phyloP scores from a whole-genome alignment of 2,113 vertebrate species.

The Pleuronectes platessa region DNA sequence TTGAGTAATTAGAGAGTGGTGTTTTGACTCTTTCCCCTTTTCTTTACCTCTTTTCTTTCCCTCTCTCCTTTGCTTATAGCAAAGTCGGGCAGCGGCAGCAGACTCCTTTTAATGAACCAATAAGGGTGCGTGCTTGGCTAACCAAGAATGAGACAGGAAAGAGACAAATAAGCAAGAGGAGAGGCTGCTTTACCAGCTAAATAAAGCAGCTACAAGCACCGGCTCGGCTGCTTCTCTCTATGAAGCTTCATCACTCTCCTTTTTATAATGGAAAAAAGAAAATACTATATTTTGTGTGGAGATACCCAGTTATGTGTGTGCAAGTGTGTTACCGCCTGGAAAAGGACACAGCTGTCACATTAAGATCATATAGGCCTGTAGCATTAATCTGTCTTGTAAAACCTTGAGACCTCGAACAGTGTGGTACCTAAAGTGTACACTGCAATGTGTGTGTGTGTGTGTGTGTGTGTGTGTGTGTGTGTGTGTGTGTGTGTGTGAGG shows the following conservation, averaged over 20 bases:
- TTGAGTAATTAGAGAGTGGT: constrained; percentile 73
- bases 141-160: constrained; percentile 71
- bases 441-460: constrained; percentile 31
- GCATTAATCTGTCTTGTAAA: constrained; percentile 74
- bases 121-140: constrained; percentile 73
- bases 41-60: constrained; percentile 44
- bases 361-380: constrained; percentile 63
- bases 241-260: constrained; percentile 39
- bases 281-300: constrained; percentile 24
- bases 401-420: constrained; percentile 53
- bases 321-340: constrained; percentile 33
- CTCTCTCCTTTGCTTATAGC: constrained; percentile 47
- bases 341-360: constrained; percentile 76
- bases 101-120: constrained; percentile 75
- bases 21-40: constrained; percentile 68
- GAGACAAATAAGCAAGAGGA: constrained; percentile 63
- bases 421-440: constrained; percentile 36
- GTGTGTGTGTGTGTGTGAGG: constrained; percentile 27
- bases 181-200: constrained; percentile 51
- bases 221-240: constrained; percentile 27
- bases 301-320: constrained; percentile 20
- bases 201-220: constrained; percentile 58
- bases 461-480: constrained; percentile 38
- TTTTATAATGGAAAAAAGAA: constrained; percentile 21
- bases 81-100: constrained; percentile 46